Conservation (phyloP, 2,888 invertebrate genomes). For the Leptarthrus brevirostris region DNA sequence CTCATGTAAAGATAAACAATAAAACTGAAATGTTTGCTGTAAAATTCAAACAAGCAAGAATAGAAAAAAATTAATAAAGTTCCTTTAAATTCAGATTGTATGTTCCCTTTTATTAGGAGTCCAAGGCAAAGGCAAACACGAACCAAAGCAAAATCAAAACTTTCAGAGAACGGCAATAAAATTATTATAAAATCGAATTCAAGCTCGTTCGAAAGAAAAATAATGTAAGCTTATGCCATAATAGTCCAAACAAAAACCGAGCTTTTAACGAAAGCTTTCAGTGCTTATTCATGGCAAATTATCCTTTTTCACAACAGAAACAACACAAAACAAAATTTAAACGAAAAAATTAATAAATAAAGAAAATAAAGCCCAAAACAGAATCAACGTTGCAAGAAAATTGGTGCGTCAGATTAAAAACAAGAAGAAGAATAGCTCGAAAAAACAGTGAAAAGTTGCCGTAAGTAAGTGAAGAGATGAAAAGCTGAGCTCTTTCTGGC, state of each 20-base stretch:
- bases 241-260: neutral
- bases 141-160: neutral
- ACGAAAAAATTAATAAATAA: neutral
- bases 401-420: slow-evolving; percentile 16
- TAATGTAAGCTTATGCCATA: neutral
- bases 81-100: neutral
- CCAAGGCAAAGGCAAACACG: too few species aligned
- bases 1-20: too few species aligned
- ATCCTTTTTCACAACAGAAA: slow-evolving; percentile 1
- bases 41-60: slow-evolving; percentile 11
- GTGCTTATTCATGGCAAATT: neutral
- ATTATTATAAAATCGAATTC: neutral
- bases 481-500: neutral
- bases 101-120: neutral
- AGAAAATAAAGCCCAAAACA: neutral
- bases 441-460: slow-evolving; percentile 15
- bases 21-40: too few species aligned
- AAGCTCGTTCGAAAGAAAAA: neutral
- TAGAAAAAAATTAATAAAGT: neutral
- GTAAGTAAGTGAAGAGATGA: neutral
- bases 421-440: neutral
- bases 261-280: neutral
- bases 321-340: neutral
- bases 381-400: slow-evolving; percentile 19
- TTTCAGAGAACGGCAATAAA: neutral